Evolutionary conservation across 35 echinoderm and acorn worm species (phyloP).

Genomic region (Hemicentrotus pulcherrimus): DNA sequence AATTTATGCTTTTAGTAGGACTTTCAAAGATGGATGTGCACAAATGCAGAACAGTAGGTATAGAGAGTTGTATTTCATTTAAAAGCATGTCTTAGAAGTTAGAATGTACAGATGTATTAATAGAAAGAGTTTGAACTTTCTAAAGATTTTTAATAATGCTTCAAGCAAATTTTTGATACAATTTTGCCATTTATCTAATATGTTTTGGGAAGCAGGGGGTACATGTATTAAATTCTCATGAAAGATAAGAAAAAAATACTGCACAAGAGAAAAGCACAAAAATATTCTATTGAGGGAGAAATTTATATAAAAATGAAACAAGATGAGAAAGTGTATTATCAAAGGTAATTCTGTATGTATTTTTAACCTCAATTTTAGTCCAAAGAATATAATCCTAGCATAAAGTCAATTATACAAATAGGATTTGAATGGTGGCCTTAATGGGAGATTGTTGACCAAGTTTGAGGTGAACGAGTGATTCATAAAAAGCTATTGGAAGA

Average conservation of each 20-base stretch:
- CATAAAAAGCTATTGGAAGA: not conserved
- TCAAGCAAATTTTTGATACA: not conserved
- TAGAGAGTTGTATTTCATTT: not conserved
- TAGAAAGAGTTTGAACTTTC: not conserved
- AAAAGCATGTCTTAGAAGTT: not conserved
- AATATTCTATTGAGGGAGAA: too few relatives aligned
- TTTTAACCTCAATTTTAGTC: not conserved
- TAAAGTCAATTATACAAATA: not conserved
- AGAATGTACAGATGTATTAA: not conserved
- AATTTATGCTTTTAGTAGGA: not conserved
- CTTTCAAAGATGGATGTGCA: not conserved
- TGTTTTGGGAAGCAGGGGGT: not conserved
- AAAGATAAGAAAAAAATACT: not conserved
- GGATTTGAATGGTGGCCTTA: not conserved
- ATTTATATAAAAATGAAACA: too few relatives aligned
- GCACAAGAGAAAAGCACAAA: not conserved
- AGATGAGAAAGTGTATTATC: not conserved
- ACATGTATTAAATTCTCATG: not conserved
- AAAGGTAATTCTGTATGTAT: not conserved
- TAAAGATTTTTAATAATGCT: not conserved
- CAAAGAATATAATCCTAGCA: not conserved
- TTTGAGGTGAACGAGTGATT: too few relatives aligned
- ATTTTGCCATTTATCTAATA: not conserved
- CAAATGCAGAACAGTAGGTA: not conserved
- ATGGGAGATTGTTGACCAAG: not conserved